Conservation (phyloP, 2,113 vertebrate species). For the Elephantulus edwardii region DNA sequence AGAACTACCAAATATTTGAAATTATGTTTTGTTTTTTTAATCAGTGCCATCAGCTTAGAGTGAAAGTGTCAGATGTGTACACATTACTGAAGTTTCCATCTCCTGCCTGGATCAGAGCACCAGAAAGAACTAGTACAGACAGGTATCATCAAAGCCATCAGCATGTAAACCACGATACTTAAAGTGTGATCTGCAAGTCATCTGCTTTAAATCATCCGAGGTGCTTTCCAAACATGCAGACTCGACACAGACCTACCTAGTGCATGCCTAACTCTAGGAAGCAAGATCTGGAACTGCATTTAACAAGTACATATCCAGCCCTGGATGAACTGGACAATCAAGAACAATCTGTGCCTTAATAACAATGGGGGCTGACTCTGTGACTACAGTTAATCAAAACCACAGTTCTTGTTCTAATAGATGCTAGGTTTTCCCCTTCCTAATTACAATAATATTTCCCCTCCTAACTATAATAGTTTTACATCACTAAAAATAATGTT, state of each 20-base stretch:
- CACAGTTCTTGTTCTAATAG: not conserved
- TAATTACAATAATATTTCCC: not conserved
- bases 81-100: not conserved
- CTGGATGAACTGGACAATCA: not conserved
- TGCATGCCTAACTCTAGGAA: not conserved
- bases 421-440: not conserved
- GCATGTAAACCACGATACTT: not conserved
- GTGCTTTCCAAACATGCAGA: not conserved
- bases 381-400: conserved; percentile 5
- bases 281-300: not conserved
- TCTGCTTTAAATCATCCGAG: not conserved
- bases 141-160: not conserved
- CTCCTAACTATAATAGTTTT: not conserved
- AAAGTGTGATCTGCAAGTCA: not conserved
- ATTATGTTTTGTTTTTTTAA: not conserved
- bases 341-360: not conserved
- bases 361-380: not conserved
- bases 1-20: not conserved
- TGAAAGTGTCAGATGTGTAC: not conserved
- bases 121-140: not conserved
- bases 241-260: not conserved
- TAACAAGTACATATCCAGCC: not conserved
- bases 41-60: not conserved
- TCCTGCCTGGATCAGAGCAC: not conserved
- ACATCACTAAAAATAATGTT: not conserved